These are phyloP conservation scores for Enteromius argenteus DNA, from an alignment of 2,797 vertebrate genomes.

Conservation along the genomic window DNA sequence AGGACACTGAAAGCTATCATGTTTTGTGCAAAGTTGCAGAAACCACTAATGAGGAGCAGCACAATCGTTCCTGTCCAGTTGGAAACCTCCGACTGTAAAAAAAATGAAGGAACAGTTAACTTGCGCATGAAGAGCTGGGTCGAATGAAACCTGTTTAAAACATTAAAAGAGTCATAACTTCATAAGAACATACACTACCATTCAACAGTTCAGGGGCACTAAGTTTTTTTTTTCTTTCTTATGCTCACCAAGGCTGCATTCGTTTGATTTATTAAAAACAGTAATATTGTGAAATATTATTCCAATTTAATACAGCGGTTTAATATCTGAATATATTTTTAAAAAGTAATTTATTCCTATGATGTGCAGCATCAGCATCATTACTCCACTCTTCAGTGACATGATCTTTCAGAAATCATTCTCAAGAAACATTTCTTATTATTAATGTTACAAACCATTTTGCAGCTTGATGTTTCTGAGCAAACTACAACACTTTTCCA, in stretches of 20 bases:
- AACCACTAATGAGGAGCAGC: constrained; percentile 92
- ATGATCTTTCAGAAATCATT: not conserved
- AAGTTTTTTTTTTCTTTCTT: not conserved
- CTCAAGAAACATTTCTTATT: not conserved
- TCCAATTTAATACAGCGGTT: not conserved
- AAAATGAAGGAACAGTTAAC: not conserved
- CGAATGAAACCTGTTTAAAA: not conserved
- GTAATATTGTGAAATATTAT: not conserved
- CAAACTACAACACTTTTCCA: not conserved
- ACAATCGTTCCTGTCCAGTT: constrained; percentile 88
- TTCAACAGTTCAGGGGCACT: not conserved
- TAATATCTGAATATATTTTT: not conserved
- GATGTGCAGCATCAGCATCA: not conserved
- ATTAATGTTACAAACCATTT: not conserved
- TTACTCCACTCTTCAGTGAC: not conserved
- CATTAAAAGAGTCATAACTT: not conserved
- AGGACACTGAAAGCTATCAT: constrained; percentile 98
- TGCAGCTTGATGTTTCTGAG: not conserved
- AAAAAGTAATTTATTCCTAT: not conserved
- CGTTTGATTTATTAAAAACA: not conserved
- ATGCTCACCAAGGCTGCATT: not conserved
- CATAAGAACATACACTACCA: not conserved
- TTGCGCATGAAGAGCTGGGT: too few relatives aligned
- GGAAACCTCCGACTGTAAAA: constrained; percentile 79
- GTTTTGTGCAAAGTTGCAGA: constrained; percentile 98